These are phyloP conservation scores for Tragelaphus imberbis DNA, from an alignment of 2,113 vertebrate species.

Conservation along the genomic window DNA sequence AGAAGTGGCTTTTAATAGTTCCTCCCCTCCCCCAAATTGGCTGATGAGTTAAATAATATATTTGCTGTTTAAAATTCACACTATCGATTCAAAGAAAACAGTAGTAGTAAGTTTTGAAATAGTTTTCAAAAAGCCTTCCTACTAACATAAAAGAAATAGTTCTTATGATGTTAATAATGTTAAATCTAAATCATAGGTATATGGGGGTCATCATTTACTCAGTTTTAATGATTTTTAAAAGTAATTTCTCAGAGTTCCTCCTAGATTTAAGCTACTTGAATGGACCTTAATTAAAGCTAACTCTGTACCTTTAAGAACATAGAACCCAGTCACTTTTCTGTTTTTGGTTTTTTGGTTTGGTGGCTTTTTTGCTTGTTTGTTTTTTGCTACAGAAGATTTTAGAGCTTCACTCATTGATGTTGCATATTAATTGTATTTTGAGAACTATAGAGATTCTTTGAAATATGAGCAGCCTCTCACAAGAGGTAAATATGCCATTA, in stretches of 20 bases:
- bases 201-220: not conserved
- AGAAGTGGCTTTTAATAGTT: not conserved
- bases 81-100: not conserved
- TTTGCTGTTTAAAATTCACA: not conserved
- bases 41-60: not conserved
- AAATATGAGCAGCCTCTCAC: not conserved
- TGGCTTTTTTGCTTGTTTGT: not conserved
- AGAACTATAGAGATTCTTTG: not conserved
- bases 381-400: not conserved
- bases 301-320: not conserved
- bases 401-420: not conserved
- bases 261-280: not conserved
- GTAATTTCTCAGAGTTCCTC: not conserved
- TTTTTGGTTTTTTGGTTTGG: not conserved
- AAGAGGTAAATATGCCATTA: not conserved
- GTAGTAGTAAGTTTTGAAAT: not conserved
- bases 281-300: not conserved
- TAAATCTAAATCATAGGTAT: not conserved
- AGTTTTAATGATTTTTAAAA: not conserved
- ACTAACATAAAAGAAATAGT: conserved; percentile 17
- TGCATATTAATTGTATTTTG: not conserved
- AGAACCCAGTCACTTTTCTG: not conserved
- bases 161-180: not conserved
- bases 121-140: not conserved
- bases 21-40: not conserved